Conservation (phyloP, 2,113 vertebrate genomes). For the Petrocephalus microphthalmus region DNA sequence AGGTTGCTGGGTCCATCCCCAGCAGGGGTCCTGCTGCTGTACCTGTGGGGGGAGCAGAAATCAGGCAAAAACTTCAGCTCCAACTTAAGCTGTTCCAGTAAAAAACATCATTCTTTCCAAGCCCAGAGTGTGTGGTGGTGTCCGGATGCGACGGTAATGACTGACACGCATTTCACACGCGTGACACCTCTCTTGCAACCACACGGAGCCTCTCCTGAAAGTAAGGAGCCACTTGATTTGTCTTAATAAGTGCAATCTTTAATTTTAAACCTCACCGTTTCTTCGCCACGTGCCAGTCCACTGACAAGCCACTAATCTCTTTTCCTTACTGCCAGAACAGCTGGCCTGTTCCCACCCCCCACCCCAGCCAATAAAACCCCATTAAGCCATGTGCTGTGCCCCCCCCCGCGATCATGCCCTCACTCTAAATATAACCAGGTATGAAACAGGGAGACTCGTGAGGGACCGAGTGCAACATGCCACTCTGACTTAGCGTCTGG, state of each 20-base stretch:
- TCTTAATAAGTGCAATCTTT: not conserved
- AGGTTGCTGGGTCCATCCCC: not conserved
- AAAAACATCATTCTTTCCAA: not conserved
- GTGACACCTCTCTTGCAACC: not conserved
- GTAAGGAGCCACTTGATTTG: not conserved
- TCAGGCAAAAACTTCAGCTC: not conserved
- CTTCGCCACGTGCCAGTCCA: not conserved
- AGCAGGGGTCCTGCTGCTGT: not conserved
- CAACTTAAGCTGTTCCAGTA: not conserved
- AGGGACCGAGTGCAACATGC: conserved; percentile 22
- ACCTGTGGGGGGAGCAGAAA: not conserved
- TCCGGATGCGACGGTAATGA: not conserved
- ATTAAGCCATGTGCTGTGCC: not conserved
- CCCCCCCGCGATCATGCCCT: not conserved
- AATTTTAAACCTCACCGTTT: not conserved
- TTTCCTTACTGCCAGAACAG: not conserved
- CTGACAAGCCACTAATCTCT: not conserved
- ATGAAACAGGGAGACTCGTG: conserved; percentile 24
- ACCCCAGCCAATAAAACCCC: not conserved
- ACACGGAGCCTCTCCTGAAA: not conserved
- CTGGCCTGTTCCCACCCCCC: not conserved
- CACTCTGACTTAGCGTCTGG: conserved; percentile 23
- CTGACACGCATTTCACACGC: not conserved
- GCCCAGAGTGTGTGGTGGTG: not conserved
- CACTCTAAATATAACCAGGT: conserved; percentile 31